Percentiles rank a stretch among this genome's conserved stretches.
Evolutionary conservation across 1,140 invertebrate species (phyloP).

Genomic region (Protaetia brevitarsis): DNA sequence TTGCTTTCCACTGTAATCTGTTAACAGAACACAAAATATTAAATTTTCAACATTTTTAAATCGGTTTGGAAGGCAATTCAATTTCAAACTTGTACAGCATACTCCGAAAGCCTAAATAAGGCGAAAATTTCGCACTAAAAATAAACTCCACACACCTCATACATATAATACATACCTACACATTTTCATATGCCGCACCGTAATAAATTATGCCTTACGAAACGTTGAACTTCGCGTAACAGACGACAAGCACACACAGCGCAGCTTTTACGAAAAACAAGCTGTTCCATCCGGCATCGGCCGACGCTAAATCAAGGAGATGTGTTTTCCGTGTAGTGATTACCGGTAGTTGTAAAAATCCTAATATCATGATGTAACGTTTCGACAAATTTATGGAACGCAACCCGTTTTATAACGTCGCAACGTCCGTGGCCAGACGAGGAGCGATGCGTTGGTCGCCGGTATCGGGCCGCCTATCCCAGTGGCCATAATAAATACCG

Average conservation of each 20-base stretch:
- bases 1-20: too few species aligned
- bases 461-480: background rate
- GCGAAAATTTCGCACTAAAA: too few species aligned
- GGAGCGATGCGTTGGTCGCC: background rate
- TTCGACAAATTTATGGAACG: constrained; percentile 19
- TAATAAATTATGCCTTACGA: background rate
- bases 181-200: background rate
- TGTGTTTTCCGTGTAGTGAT: constrained; percentile 14
- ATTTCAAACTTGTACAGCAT: too few species aligned
- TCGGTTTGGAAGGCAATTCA: too few species aligned
- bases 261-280: background rate
- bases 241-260: background rate
- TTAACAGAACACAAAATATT: too few species aligned
- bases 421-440: background rate
- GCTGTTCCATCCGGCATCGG: too few species aligned
- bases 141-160: too few species aligned
- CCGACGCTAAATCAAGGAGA: background rate
- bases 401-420: constrained; percentile 8
- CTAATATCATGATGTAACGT: constrained; percentile 18
- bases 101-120: too few species aligned
- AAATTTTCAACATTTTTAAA: too few species aligned
- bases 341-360: constrained; percentile 15
- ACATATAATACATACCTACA: background rate
- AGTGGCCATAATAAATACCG: constrained; percentile 19
- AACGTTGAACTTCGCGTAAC: constrained; percentile 2